These are phyloP conservation scores for Pseudomugil tenellus DNA, from an alignment of 2,797 vertebrate genomes.

Conservation along the genomic window DNA sequence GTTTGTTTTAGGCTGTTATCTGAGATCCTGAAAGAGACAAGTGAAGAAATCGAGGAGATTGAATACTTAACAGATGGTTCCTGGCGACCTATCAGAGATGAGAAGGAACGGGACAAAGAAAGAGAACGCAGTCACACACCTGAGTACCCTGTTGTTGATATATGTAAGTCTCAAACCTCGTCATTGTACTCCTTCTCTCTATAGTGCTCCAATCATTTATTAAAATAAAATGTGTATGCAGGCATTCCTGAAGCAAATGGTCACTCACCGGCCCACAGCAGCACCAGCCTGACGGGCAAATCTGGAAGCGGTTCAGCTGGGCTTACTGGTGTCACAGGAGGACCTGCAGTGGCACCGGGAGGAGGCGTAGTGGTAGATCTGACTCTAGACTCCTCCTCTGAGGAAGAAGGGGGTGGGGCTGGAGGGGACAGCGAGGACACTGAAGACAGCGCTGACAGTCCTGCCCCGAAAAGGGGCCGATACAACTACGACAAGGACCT, in stretches of 20 bases:
- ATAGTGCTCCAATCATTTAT: neutral
- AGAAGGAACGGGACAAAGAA: slow-evolving; percentile 90
- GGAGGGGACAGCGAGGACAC: slow-evolving; percentile 95
- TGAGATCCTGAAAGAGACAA: slow-evolving; percentile 94
- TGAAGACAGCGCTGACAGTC: slow-evolving; percentile 91
- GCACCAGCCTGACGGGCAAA: slow-evolving; percentile 84
- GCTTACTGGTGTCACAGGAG: slow-evolving; percentile 73
- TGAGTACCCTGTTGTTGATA: slow-evolving; percentile 91
- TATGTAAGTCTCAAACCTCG: slow-evolving; percentile 81
- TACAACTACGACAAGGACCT: slow-evolving; percentile 96
- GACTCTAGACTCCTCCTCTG: slow-evolving; percentile 96
- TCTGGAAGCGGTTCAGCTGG: slow-evolving; percentile 76
- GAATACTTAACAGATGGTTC: slow-evolving; percentile 97
- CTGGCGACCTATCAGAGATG: slow-evolving; percentile 94
- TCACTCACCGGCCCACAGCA: slow-evolving; percentile 87
- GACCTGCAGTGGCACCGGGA: slow-evolving; percentile 60
- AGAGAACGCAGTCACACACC: slow-evolving; percentile 91
- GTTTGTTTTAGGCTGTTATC: slow-evolving; percentile 84
- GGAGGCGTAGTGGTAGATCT: slow-evolving; percentile 92
- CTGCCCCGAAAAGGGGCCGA: slow-evolving; percentile 90
- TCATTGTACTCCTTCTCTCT: neutral
- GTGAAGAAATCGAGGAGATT: slow-evolving; percentile 93
- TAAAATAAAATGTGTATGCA: slow-evolving; percentile 54
- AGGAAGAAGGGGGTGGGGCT: slow-evolving; percentile 88
- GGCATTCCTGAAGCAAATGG: slow-evolving; percentile 90